A percentile compares a stretch with the other conserved stretches of the same genome.
Conservation (phyloP, 2,113 vertebrate species). For the Mobula birostris region DNA sequence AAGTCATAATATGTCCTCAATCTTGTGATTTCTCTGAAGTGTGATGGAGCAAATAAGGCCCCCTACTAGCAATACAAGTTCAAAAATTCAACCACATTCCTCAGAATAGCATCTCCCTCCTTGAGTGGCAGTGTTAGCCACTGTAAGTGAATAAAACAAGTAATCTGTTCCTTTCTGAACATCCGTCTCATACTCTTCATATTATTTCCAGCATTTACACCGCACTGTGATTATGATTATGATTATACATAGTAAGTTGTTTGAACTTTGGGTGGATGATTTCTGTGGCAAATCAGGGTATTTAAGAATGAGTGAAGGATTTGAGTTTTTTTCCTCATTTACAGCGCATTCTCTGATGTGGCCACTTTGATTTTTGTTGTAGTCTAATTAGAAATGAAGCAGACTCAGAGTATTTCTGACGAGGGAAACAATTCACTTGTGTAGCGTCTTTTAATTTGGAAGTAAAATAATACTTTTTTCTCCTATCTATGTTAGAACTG, state of each 20-base stretch:
- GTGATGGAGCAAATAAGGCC: not conserved
- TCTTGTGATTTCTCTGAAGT: not conserved
- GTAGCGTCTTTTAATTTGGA: not conserved
- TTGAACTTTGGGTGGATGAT: conserved; percentile 29
- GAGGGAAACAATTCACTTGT: not conserved
- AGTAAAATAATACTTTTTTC: not conserved
- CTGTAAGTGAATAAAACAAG: not conserved
- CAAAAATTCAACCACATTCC: not conserved
- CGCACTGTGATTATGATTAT: too few species aligned
- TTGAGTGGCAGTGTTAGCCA: not conserved
- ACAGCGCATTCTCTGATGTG: not conserved
- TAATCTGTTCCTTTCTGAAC: not conserved
- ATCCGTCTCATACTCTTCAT: not conserved
- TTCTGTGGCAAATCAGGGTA: conserved; percentile 20
- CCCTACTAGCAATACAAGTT: not conserved
- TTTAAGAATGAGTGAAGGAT: conserved; percentile 26
- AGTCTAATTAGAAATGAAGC: not conserved
- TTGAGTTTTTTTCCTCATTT: not conserved
- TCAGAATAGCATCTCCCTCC: not conserved
- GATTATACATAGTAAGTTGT: conserved; percentile 13
- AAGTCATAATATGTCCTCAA: not conserved
- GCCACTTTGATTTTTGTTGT: conserved; percentile 25
- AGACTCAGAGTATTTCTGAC: not conserved
- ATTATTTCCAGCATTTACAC: not conserved
- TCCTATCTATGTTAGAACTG: not conserved